These are phyloP conservation scores for Calcarius lapponicus DNA, from an alignment of 2,797 vertebrate species.

Conservation along the genomic window DNA sequence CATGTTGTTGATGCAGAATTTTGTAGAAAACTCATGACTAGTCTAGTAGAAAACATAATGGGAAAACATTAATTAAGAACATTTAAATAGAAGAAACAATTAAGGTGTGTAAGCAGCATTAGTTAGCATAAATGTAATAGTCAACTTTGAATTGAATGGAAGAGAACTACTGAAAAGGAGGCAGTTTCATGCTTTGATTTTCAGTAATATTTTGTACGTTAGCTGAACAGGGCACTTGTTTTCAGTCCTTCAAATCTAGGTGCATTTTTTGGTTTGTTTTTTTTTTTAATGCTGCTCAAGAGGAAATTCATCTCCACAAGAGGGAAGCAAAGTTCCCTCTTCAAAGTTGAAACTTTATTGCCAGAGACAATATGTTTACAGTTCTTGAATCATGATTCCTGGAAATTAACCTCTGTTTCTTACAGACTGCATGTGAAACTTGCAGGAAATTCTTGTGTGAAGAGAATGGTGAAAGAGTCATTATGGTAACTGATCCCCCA, in stretches of 20 bases:
- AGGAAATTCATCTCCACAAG: background rate
- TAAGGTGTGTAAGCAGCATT: background rate
- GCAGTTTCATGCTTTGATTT: background rate
- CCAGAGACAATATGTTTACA: background rate
- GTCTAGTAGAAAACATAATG: background rate
- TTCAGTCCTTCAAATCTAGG: background rate
- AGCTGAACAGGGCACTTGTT: background rate
- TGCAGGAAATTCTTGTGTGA: constrained; percentile 83
- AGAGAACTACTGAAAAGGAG: background rate
- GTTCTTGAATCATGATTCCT: background rate
- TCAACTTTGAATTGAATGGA: background rate
- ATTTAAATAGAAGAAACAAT: background rate
- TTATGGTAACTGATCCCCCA: constrained; percentile 92
- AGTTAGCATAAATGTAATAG: background rate
- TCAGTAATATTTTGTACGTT: background rate
- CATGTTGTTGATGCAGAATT: background rate
- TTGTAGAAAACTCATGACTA: background rate
- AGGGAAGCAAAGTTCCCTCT: background rate
- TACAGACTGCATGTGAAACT: constrained; percentile 76
- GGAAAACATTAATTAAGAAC: background rate
- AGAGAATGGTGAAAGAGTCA: constrained; percentile 74
- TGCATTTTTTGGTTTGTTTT: background rate
- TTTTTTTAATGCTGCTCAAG: background rate
- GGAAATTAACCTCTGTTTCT: constrained; percentile 37
- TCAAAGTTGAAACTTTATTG: background rate